phyloP scores from a whole-genome alignment of 2,888 invertebrate genomes.

The Campoplex nolae region DNA sequence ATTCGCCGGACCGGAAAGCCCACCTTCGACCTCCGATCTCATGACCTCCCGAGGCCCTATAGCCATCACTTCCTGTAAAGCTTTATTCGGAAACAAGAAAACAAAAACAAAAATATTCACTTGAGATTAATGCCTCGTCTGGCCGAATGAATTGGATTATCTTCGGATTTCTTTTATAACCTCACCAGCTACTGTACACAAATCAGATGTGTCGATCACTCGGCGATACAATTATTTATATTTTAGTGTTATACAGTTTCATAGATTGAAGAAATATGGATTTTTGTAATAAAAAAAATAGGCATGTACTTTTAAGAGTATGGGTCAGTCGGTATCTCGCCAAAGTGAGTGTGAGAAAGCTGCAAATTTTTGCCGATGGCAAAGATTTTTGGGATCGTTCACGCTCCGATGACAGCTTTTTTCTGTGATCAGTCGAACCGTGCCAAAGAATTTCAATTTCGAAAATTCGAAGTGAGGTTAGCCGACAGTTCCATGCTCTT shows the following conservation, averaged over 20 bases:
- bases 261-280: not conserved
- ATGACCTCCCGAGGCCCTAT: conserved; percentile 79
- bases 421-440: too few relatives aligned
- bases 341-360: too few relatives aligned
- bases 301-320: too few relatives aligned
- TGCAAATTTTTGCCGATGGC: too few relatives aligned
- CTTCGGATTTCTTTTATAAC: not conserved
- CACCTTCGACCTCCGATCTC: conserved; percentile 79
- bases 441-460: too few relatives aligned
- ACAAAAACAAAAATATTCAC: conserved; percentile 4
- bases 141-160: not conserved
- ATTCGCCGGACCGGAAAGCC: conserved; percentile 81
- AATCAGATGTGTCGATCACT: not conserved
- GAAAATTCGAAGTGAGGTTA: too few relatives aligned
- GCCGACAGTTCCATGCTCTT: too few relatives aligned
- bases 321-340: too few relatives aligned
- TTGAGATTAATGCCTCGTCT: not conserved
- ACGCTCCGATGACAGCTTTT: too few relatives aligned
- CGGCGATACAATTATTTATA: not conserved
- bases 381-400: too few relatives aligned
- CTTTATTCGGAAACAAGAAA: conserved; percentile 6
- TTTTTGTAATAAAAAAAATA: not conserved
- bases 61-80: conserved; percentile 75
- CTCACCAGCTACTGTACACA: not conserved
- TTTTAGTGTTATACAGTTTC: not conserved